Conservation (phyloP, 2,113 vertebrate species). For the Gymnarchus niloticus region DNA sequence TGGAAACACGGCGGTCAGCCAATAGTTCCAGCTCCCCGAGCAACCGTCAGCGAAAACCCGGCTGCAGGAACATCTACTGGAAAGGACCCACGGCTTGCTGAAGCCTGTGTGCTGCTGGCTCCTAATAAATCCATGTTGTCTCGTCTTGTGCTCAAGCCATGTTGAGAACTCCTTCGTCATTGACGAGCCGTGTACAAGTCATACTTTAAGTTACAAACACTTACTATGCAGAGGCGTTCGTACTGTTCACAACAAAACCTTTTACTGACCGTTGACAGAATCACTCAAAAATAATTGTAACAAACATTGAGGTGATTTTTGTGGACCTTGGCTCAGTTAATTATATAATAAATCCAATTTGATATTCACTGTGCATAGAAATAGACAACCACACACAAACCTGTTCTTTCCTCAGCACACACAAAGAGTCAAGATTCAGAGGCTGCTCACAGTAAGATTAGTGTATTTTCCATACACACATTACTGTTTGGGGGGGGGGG, state of each 20-base stretch:
- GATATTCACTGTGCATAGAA: not conserved
- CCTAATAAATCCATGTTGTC: not conserved
- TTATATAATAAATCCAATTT: not conserved
- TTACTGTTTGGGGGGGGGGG: not conserved
- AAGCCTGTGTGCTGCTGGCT: not conserved
- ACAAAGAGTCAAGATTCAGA: not conserved
- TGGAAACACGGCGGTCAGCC: not conserved
- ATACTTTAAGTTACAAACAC: not conserved
- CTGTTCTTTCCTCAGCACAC: not conserved
- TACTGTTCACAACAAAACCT: not conserved
- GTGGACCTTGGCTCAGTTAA: not conserved
- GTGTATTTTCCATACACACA: not conserved
- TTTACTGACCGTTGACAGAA: too few relatives aligned
- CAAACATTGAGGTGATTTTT: too few relatives aligned
- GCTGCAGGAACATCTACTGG: slow-evolving; percentile 74
- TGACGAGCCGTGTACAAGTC: not conserved
- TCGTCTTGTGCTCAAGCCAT: not conserved
- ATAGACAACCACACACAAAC: not conserved
- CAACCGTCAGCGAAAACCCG: slow-evolving; percentile 56
- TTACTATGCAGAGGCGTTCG: not conserved
- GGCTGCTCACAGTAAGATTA: not conserved
- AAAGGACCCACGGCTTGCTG: slow-evolving; percentile 68
- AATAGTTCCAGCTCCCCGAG: slow-evolving; percentile 9
- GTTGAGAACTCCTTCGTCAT: not conserved
- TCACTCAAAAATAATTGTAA: too few relatives aligned